Conservation (phyloP, 2,797 vertebrate species). For the Halcyon smyrnensis region DNA sequence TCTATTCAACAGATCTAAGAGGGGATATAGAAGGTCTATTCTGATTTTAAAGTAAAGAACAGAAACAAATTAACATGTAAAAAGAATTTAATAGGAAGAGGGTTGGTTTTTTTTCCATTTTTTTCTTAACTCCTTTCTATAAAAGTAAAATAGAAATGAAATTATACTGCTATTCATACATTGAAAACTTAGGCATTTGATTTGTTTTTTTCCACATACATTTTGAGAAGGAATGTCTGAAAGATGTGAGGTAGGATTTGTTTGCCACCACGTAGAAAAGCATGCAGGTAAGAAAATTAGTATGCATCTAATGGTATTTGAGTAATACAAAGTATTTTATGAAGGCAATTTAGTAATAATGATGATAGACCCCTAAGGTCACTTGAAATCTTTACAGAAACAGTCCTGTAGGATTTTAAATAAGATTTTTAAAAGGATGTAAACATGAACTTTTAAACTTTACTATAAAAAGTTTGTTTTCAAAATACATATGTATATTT, state of each 20-base stretch:
- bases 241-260: background rate
- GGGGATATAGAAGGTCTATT: background rate
- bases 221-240: background rate
- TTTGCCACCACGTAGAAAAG: background rate
- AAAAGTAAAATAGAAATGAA: background rate
- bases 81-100: background rate
- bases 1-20: background rate
- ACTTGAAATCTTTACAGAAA: background rate
- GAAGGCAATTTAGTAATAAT: background rate
- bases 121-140: background rate
- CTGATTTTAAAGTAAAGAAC: background rate
- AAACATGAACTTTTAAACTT: background rate
- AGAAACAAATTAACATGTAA: background rate
- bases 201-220: background rate
- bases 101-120: background rate
- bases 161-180: background rate
- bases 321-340: background rate
- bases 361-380: background rate
- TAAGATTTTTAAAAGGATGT: background rate
- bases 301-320: background rate
- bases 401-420: background rate
- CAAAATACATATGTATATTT: background rate
- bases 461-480: background rate
- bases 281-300: background rate
- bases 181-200: background rate